Conservation (phyloP, 2,888 invertebrate species). For the Nipponacmea schrenckii region DNA sequence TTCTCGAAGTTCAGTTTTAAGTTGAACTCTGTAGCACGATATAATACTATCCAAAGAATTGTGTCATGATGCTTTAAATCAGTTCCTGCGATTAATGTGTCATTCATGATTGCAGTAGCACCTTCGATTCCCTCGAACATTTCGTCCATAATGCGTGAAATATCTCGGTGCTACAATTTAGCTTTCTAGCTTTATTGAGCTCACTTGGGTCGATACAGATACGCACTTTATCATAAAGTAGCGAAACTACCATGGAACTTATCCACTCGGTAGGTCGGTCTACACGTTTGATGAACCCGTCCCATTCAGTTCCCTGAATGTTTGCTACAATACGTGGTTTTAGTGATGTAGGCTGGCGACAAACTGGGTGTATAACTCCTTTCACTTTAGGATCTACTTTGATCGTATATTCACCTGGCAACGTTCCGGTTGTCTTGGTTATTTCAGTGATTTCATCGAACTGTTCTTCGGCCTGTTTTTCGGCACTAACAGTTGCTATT, state of each 20-base stretch:
- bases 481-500: not conserved
- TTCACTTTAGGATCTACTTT: slow-evolving; percentile 23
- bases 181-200: slow-evolving; percentile 32
- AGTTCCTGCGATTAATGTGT: slow-evolving; percentile 33
- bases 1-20: slow-evolving; percentile 36
- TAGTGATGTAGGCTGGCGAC: slow-evolving; percentile 28
- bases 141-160: slow-evolving; percentile 39
- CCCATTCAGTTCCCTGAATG: slow-evolving; percentile 37
- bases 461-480: too few species aligned
- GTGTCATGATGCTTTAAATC: slow-evolving; percentile 32
- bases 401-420: slow-evolving; percentile 32
- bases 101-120: slow-evolving; percentile 36
- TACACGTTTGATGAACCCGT: slow-evolving; percentile 34
- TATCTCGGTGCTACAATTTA: slow-evolving; percentile 38
- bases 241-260: slow-evolving; percentile 38
- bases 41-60: slow-evolving; percentile 30
- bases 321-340: slow-evolving; percentile 26
- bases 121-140: slow-evolving; percentile 35
- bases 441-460: slow-evolving; percentile 17
- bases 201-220: slow-evolving; percentile 40
- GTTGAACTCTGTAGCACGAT: slow-evolving; percentile 33
- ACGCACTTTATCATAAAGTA: slow-evolving; percentile 34
- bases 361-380: slow-evolving; percentile 28
- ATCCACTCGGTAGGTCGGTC: slow-evolving; percentile 41
- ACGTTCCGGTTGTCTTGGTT: slow-evolving; percentile 26